Conservation (phyloP, 2,797 vertebrate genomes). For the Calcarius lapponicus region DNA sequence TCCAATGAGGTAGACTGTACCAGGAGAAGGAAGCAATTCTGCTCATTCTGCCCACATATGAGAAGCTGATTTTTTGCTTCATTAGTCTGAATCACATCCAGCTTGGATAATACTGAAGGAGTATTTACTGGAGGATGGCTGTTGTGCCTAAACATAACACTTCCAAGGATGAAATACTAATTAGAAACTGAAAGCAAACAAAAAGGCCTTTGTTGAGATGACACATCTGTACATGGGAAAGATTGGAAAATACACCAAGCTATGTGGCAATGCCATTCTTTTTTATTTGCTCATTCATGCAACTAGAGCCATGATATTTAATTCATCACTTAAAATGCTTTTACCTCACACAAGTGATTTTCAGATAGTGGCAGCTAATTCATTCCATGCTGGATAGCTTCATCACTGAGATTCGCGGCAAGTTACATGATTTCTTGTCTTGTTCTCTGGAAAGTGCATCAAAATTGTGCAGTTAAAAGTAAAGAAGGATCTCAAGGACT, state of each 20-base stretch:
- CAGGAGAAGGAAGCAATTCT: background rate
- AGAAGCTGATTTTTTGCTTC: conserved; percentile 7
- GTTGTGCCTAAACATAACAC: background rate
- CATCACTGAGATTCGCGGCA: background rate
- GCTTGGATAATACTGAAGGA: background rate
- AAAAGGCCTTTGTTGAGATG: background rate
- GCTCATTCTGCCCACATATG: background rate
- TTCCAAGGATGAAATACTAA: background rate
- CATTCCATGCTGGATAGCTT: background rate
- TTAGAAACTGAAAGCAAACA: background rate
- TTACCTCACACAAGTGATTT: background rate
- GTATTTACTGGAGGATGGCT: background rate
- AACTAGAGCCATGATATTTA: background rate
- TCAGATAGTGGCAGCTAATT: background rate
- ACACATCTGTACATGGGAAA: background rate
- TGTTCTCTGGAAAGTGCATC: background rate
- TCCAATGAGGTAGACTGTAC: background rate
- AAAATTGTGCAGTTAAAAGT: background rate
- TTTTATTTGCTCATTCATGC: background rate
- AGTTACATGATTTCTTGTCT: background rate
- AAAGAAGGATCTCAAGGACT: background rate
- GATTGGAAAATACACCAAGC: background rate
- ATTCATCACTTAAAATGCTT: conserved; percentile 7
- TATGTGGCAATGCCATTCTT: background rate
- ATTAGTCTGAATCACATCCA: background rate